phyloP scores from a whole-genome alignment of 2,113 vertebrate species.

The Gasterosteus nipponicus region DNA sequence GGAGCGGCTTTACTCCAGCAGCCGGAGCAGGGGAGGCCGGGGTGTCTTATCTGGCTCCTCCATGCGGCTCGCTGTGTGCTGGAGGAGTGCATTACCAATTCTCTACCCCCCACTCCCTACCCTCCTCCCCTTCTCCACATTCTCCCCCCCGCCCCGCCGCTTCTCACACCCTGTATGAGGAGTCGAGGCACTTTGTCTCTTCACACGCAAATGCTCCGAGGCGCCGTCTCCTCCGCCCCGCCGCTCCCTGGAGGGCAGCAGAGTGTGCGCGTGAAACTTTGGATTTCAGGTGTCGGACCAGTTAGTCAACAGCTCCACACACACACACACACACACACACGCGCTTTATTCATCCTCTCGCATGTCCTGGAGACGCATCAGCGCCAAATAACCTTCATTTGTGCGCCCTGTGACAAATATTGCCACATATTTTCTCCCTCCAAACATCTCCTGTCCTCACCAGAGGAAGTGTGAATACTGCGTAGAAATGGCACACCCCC shows the following conservation, averaged over 20 bases:
- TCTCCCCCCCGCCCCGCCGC: conserved; percentile 31
- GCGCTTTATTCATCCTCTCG: conserved; percentile 11
- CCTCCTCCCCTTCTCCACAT: conserved; percentile 36
- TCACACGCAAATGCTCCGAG: conserved; percentile 50
- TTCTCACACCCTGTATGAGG: conserved; percentile 68
- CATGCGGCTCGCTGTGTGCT: conserved; percentile 76
- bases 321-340: background rate
- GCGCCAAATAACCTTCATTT: conserved; percentile 34
- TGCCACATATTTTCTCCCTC: conserved; percentile 39
- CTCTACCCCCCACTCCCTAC: conserved; percentile 56
- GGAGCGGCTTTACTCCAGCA: conserved; percentile 81
- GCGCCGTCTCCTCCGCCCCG: conserved; percentile 52
- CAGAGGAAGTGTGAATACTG: conserved; percentile 60
- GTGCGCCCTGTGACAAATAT: conserved; percentile 47
- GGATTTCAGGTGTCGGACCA: conserved; percentile 23
- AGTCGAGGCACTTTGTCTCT: conserved; percentile 68
- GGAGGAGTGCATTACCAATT: conserved; percentile 80
- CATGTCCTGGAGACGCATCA: conserved; percentile 25
- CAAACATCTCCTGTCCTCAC: conserved; percentile 45
- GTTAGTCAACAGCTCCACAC: conserved; percentile 14
- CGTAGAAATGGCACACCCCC: conserved; percentile 52
- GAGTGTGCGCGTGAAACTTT: conserved; percentile 41
- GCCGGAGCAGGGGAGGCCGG: conserved; percentile 76
- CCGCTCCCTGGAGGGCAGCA: conserved; percentile 48
- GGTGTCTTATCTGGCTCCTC: conserved; percentile 82